Base-by-base conservation (phyloP, 1,140 invertebrate genomes). In the Panagrolaimus sp. region DNA sequence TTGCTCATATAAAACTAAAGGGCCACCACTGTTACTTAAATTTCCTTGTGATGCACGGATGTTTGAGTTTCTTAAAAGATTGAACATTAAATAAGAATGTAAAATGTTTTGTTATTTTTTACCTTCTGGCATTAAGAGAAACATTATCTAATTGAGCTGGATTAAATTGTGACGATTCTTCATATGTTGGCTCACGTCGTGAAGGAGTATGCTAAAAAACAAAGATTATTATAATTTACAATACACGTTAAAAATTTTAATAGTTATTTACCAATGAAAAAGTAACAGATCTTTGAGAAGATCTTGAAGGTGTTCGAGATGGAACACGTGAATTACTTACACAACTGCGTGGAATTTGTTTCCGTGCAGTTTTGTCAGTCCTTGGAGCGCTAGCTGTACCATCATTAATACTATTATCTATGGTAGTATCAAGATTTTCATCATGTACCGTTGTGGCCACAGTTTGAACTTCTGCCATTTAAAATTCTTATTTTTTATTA, bases 111-210 rank as follows among this genome's bases (percentile, higher is more conserved):
- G 2, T 48, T 3, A 9, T 4, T n/a, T 23, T 5, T 20, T 27
- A 57, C 51, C 51, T 13, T 20, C 51, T 20, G 51, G 51, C 27
- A 57, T 16, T 27, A 27, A 57, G 51, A 20, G 51, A 57, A 27
- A 57, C 20, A 20, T 14, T 57, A 57, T 57, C 51, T 11, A 57
- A 27, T 57, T 57, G 51, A 57, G 51, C 51, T 57, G 51, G 51
- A 57, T 57, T 57, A 27, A 57, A 57, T 27, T 57, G 51, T 20
- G 51, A 57, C n/a, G 51, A 57, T 57, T 57, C 51, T 57, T 57
- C 51, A 20, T 57, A 57, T 27, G 51, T 57, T 57, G 51, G 27
- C 27, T 57, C 51, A 57, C 20, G 51, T 57, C 51, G 11, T 20
- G 51, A 57, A 27, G 51, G 51, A 57, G 51, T 57, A 20, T 57